These are phyloP conservation scores for Pygmarrhopalites habei DNA, from an alignment of 1,140 invertebrate species.

Conservation along the genomic window DNA sequence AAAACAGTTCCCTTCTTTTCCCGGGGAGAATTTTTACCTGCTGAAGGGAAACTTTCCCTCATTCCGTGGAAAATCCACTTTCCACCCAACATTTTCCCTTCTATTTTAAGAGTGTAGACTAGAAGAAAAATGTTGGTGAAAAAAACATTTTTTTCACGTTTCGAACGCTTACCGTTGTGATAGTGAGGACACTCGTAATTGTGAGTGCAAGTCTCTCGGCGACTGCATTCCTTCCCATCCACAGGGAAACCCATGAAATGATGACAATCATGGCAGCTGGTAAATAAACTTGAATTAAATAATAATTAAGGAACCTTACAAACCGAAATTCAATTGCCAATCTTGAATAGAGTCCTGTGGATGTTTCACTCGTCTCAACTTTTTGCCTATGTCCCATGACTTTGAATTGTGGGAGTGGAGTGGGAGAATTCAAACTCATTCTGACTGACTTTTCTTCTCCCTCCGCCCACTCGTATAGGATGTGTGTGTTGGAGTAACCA, in stretches of 20 bases:
- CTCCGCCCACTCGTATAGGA: neutral
- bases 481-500: neutral
- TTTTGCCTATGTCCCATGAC: neutral
- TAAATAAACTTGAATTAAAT: conserved; percentile 98
- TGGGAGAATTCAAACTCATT: neutral
- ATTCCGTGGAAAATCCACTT: too few species aligned
- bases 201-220: conserved; percentile 90
- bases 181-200: conserved; percentile 87
- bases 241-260: conserved; percentile 96
- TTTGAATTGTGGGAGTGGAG: neutral
- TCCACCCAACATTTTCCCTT: too few species aligned
- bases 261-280: conserved; percentile 95
- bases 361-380: neutral
- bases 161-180: too few species aligned
- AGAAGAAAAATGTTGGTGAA: too few species aligned
- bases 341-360: neutral
- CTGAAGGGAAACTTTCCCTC: too few species aligned
- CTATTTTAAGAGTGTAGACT: too few species aligned
- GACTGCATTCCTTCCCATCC: conserved; percentile 87
- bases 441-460: neutral
- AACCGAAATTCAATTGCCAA: neutral
- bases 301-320: conserved; percentile 45
- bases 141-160: too few species aligned
- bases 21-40: too few species aligned
- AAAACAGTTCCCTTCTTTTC: too few species aligned